A percentile compares a stretch with the other conserved stretches of the same genome.
phyloP scores from a whole-genome alignment of 2,113 vertebrate species.

The Murina feae region DNA sequence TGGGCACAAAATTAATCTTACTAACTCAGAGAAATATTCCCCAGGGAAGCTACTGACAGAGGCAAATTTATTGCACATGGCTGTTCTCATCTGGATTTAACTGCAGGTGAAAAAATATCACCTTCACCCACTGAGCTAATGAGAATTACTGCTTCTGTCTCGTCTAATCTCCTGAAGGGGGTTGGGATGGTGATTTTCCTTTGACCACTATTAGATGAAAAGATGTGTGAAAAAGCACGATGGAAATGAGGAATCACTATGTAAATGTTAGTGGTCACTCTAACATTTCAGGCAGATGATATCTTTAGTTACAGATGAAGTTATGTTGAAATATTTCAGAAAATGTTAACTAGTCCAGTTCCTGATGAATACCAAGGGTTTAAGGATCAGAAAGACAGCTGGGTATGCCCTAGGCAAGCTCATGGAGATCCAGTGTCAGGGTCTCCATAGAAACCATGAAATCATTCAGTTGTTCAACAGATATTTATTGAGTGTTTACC shows the following conservation, averaged over 20 bases:
- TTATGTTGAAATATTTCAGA: background rate
- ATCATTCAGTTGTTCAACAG: background rate
- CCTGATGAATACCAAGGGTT: background rate
- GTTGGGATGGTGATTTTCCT: background rate
- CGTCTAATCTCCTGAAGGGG: background rate
- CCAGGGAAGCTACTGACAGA: background rate
- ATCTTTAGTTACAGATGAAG: background rate
- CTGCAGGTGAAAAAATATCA: constrained; percentile 36
- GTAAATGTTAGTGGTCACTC: background rate
- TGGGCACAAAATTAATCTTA: constrained; percentile 61
- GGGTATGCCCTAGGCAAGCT: background rate
- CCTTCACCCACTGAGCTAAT: constrained; percentile 31
- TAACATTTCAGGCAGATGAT: background rate
- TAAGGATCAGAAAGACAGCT: background rate
- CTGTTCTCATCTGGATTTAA: background rate
- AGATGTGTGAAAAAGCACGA: background rate
- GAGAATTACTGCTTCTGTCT: background rate
- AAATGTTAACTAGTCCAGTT: background rate
- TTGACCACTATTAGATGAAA: background rate
- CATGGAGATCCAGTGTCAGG: background rate
- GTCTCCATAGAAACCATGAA: background rate
- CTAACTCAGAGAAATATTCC: constrained; percentile 23
- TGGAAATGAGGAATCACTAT: background rate
- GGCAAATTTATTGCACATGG: background rate
- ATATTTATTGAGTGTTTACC: background rate